These are phyloP conservation scores for Catonia carolina DNA, from an alignment of 2,888 invertebrate genomes.

Conservation along the genomic window DNA sequence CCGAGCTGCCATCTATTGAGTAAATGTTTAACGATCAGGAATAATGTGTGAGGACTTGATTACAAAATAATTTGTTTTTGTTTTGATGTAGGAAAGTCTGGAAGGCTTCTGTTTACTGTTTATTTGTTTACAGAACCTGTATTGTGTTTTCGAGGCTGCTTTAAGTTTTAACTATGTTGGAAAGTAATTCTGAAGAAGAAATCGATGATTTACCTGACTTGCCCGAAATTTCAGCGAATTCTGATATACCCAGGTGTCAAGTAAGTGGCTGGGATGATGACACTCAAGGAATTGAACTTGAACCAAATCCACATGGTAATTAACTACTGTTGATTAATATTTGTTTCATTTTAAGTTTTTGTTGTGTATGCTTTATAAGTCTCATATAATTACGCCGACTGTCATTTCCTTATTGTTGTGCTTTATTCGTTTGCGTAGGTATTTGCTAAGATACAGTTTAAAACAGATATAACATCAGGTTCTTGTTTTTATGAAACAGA, in stretches of 20 bases:
- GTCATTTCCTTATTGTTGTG: not conserved
- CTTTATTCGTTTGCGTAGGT: too few species aligned
- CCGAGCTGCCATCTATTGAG: not conserved
- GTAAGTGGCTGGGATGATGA: constrained; percentile 82
- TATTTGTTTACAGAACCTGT: too few species aligned
- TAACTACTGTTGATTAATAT: too few species aligned
- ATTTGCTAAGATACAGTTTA: too few species aligned
- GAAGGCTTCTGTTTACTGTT: too few species aligned
- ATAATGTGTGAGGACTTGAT: too few species aligned
- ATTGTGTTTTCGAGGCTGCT: too few species aligned
- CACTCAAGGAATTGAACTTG: constrained; percentile 58
- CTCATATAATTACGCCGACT: not conserved
- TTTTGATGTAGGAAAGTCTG: too few species aligned
- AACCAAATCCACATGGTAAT: constrained; percentile 65
- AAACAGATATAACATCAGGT: too few species aligned
- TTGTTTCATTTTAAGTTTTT: not conserved
- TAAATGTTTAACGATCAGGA: too few species aligned
- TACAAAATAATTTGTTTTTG: too few species aligned
- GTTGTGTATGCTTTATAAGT: not conserved
- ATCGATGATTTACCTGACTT: constrained; percentile 5
- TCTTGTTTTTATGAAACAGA: too few species aligned
- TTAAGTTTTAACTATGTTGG: not conserved
- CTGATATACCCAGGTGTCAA: constrained; percentile 32
- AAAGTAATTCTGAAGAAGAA: not conserved
- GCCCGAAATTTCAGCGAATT: constrained; percentile 5